phyloP scores from a whole-genome alignment of 2,888 invertebrate species.

The Sarcophaga rosellei region DNA sequence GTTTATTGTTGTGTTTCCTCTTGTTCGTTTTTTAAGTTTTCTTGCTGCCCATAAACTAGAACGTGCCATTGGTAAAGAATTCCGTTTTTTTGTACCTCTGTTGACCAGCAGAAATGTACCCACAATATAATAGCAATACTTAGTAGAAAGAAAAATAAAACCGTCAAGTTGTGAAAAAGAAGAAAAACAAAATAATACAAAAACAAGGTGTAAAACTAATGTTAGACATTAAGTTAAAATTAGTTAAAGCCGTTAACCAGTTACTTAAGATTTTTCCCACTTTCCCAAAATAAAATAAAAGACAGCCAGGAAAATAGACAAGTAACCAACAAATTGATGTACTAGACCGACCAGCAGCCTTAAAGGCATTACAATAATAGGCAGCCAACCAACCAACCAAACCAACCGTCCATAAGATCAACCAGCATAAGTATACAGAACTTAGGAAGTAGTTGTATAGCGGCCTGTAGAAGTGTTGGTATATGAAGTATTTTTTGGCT shows the following conservation, averaged over 20 bases:
- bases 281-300: constrained; percentile 35
- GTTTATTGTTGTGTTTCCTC: background rate
- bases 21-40: constrained; percentile 4
- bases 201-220: constrained; percentile 69
- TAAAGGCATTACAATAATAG: constrained; percentile 46
- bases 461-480: background rate
- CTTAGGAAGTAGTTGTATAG: constrained; percentile 24
- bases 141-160: constrained; percentile 27
- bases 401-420: background rate
- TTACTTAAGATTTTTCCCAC: constrained; percentile 48
- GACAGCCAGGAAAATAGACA: constrained; percentile 47
- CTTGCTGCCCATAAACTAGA: constrained; percentile 48
- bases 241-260: constrained; percentile 67
- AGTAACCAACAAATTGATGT: constrained; percentile 63
- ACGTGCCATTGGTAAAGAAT: constrained; percentile 52
- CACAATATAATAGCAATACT: constrained; percentile 41
- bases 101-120: constrained; percentile 58
- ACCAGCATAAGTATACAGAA: constrained; percentile 44
- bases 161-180: constrained; percentile 33
- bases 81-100: constrained; percentile 26
- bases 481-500: constrained; percentile 28
- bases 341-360: constrained; percentile 66
- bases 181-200: constrained; percentile 4
- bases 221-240: constrained; percentile 68
- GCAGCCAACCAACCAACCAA: background rate